Percentiles rank a stretch among this genome's conserved stretches.
Evolutionary conservation across 2,888 invertebrate genomes (phyloP).

Genomic region (Sepiola atlantica): DNA sequence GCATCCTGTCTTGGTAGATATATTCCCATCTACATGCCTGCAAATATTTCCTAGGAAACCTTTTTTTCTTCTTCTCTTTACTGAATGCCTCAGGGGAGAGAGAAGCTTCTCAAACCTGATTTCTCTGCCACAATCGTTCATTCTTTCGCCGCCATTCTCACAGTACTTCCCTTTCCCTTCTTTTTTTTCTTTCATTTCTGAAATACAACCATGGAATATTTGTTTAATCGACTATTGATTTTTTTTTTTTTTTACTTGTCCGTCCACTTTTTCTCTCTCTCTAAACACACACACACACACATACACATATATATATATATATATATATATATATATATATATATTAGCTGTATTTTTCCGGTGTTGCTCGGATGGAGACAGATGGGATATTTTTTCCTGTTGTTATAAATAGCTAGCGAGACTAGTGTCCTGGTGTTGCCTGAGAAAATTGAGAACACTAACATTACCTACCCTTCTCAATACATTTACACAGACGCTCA

Average conservation of each 20-base stretch:
- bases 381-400: too few relatives aligned
- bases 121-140: neutral
- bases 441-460: too few relatives aligned
- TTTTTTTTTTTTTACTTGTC: neutral
- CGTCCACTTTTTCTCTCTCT: neutral
- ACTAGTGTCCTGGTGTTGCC: too few relatives aligned
- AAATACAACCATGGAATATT: neutral
- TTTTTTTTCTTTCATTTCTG: neutral
- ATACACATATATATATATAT: neutral
- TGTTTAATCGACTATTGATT: neutral
- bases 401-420: too few relatives aligned
- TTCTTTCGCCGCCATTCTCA: neutral
- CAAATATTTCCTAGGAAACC: neutral
- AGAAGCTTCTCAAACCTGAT: neutral
- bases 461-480: too few relatives aligned
- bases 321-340: conserved; percentile 37
- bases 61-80: neutral
- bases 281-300: too few relatives aligned
- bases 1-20: neutral
- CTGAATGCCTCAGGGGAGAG: neutral
- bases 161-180: too few relatives aligned
- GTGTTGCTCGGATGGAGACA: too few relatives aligned
- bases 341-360: too few relatives aligned
- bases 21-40: neutral
- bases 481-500: too few relatives aligned